Conservation (phyloP, 2,797 vertebrate species). For the Sciurus carolinensis region DNA sequence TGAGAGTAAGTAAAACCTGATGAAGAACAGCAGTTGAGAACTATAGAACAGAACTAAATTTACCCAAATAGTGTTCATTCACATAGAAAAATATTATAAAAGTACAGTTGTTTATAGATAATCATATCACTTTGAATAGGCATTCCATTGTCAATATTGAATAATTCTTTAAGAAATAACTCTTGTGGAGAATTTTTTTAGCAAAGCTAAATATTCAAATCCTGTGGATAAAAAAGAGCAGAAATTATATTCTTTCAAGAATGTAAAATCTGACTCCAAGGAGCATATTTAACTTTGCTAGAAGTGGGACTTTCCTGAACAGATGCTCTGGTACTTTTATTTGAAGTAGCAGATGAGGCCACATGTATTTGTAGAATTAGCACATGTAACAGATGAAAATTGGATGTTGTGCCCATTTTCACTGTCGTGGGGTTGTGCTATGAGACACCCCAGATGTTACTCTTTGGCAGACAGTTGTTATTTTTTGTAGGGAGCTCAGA, state of each 20-base stretch:
- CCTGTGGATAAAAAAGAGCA: background rate
- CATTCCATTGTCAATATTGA: background rate
- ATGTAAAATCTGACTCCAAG: conserved; percentile 15
- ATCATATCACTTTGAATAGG: background rate
- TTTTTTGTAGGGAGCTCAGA: background rate
- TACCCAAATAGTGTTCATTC: background rate
- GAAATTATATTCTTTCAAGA: conserved; percentile 1
- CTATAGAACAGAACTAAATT: background rate
- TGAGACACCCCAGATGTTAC: conserved; percentile 69
- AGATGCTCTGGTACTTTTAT: background rate
- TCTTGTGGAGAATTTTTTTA: conserved; percentile 1
- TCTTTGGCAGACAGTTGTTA: conserved; percentile 65
- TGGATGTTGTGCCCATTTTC: background rate
- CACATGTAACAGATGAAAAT: background rate
- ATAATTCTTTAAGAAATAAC: background rate
- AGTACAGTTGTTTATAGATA: background rate
- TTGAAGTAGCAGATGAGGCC: background rate
- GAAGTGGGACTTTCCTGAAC: conserved; percentile 34
- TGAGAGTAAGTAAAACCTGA: background rate
- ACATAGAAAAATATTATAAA: background rate
- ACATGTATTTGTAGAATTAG: background rate
- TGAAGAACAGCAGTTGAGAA: background rate
- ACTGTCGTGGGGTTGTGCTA: conserved; percentile 50
- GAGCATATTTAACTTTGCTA: background rate
- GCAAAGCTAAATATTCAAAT: conserved; percentile 33